These are phyloP conservation scores for Drosophila hawaiiensis DNA, from an alignment of 2,888 invertebrate genomes.

Conservation along the genomic window DNA sequence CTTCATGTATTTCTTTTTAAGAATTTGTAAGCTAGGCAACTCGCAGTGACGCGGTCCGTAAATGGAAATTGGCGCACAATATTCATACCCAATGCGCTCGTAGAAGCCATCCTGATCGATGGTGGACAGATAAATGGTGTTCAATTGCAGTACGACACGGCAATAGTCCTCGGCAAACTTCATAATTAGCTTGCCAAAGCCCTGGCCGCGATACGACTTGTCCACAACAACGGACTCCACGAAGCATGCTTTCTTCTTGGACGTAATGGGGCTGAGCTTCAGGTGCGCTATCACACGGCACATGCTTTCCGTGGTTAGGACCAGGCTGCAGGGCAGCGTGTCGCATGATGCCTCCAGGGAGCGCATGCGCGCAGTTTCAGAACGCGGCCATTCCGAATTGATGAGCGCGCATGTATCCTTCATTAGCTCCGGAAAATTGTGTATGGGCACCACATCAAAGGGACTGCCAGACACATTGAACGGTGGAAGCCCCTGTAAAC, in stretches of 20 bases:
- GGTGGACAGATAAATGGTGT: constrained; percentile 89
- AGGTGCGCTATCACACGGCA: constrained; percentile 91
- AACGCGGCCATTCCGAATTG: constrained; percentile 95
- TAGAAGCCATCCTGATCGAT: constrained; percentile 92
- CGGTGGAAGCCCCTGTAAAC: constrained; percentile 84
- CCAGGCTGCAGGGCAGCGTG: constrained; percentile 89
- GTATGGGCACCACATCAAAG: constrained; percentile 89
- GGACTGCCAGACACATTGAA: constrained; percentile 85
- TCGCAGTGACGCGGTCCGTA: constrained; percentile 87
- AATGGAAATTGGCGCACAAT: constrained; percentile 90
- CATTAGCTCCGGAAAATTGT: constrained; percentile 90
- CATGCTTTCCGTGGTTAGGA: constrained; percentile 87
- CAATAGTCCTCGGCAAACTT: constrained; percentile 91
- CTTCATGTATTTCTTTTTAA: constrained; percentile 85
- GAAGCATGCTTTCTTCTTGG: constrained; percentile 90
- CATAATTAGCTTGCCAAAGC: constrained; percentile 91
- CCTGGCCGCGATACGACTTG: constrained; percentile 89
- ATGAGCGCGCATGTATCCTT: constrained; percentile 91
- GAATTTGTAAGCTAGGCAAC: constrained; percentile 83
- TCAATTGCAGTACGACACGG: constrained; percentile 87
- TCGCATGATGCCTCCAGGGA: constrained; percentile 91
- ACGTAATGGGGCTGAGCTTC: constrained; percentile 91
- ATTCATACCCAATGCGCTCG: constrained; percentile 89
- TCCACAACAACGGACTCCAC: constrained; percentile 93
- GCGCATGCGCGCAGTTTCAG: constrained; percentile 91